Evolutionary conservation across 2,888 invertebrate species (phyloP).

Genomic region (Ceramica pisi): DNA sequence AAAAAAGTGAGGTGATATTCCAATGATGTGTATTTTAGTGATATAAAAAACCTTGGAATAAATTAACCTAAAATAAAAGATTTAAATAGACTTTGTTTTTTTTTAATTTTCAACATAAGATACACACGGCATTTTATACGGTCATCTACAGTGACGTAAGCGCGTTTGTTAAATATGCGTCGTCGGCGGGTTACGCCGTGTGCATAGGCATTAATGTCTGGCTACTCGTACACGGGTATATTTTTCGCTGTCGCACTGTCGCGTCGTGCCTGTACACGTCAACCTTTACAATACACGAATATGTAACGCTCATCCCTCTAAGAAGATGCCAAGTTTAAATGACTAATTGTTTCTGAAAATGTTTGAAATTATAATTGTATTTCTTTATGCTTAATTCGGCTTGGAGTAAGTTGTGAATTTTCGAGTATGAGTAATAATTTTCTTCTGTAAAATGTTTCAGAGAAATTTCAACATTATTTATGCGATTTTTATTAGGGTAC

Average conservation of each 20-base stretch:
- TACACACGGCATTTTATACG: too few relatives aligned
- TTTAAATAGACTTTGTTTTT: too few relatives aligned
- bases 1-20: too few relatives aligned
- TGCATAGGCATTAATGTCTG: too few relatives aligned
- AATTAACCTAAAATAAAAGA: too few relatives aligned
- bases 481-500: neutral
- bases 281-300: constrained; percentile 1
- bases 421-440: neutral
- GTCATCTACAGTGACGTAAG: too few relatives aligned
- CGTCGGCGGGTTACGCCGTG: too few relatives aligned
- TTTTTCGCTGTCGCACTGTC: neutral
- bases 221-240: too few relatives aligned
- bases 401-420: constrained; percentile 2
- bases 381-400: constrained; percentile 22
- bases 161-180: too few relatives aligned
- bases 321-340: constrained; percentile 30
- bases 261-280: neutral
- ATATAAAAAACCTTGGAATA: too few relatives aligned
- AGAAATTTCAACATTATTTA: neutral
- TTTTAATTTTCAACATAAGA: too few relatives aligned
- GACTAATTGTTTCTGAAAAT: constrained; percentile 49
- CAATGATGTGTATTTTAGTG: too few relatives aligned
- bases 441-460: neutral
- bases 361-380: constrained; percentile 32
- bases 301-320: constrained; percentile 17